A percentile compares a stretch with the other conserved stretches of the same genome.
Evolutionary conservation across 2,888 invertebrate species (phyloP).

Genomic region (Dicycla oo): DNA sequence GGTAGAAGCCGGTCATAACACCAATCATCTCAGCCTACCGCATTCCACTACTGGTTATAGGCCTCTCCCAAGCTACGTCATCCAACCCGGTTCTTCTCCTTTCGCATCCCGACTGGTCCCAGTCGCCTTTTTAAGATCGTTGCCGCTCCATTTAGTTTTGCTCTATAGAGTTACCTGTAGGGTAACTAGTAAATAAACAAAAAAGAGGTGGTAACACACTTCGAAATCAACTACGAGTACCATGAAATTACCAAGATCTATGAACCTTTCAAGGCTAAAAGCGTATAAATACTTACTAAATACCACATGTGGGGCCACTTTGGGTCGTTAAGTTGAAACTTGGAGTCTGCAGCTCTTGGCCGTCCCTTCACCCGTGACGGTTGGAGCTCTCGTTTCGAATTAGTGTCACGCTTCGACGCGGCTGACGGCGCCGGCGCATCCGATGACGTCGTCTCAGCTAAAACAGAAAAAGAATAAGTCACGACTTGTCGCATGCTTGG

Average conservation of each 20-base stretch:
- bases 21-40: no score
- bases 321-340: conserved; percentile 94
- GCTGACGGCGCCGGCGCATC: conserved; percentile 77
- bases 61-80: no score
- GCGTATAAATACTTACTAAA: conserved; percentile 93
- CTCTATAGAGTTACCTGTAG: no score
- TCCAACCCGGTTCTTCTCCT: background rate
- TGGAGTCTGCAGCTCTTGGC: conserved; percentile 83
- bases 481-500: conserved; percentile 38
- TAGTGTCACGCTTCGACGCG: conserved; percentile 81
- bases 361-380: conserved; percentile 94
- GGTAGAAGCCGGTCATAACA: no score
- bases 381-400: conserved; percentile 89
- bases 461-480: conserved; percentile 53
- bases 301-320: conserved; percentile 99
- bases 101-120: background rate
- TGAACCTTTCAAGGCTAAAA: conserved; percentile 23
- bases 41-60: background rate
- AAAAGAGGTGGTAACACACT: no score
- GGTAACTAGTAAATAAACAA: no score
- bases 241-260: background rate
- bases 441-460: conserved; percentile 77
- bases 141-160: no score
- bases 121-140: background rate
- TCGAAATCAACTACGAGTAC: no score